Conservation (phyloP, 2,113 vertebrate genomes). For the Chunga burmeisteri region DNA sequence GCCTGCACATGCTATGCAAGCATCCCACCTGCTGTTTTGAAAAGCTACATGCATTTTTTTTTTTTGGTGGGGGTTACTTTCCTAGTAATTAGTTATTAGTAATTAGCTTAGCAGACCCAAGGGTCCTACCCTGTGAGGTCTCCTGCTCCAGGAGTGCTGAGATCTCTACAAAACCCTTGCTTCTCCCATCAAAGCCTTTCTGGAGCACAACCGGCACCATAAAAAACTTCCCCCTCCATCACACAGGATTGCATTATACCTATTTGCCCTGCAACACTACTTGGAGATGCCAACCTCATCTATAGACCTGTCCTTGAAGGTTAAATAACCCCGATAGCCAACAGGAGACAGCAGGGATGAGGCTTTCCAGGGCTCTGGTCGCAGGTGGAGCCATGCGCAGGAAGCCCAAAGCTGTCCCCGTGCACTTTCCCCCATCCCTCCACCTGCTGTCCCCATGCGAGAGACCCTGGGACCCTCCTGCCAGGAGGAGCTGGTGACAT, state of each 20-base stretch:
- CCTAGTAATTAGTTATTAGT: neutral
- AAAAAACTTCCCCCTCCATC: neutral
- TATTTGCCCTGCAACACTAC: neutral
- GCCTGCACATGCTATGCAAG: neutral
- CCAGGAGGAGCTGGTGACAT: neutral
- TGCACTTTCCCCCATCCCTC: neutral
- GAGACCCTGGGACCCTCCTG: neutral
- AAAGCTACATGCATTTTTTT: neutral
- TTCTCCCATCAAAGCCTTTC: neutral
- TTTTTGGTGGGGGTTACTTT: neutral
- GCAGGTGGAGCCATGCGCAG: accelerated
- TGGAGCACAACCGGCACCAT: neutral
- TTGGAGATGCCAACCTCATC: neutral
- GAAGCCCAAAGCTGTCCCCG: neutral
- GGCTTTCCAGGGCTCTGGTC: neutral
- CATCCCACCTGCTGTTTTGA: constrained; percentile 8
- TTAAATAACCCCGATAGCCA: neutral
- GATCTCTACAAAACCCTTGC: neutral
- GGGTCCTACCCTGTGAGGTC: neutral
- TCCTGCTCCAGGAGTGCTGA: neutral
- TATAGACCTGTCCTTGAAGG: neutral
- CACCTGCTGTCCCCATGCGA: neutral
- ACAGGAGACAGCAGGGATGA: neutral
- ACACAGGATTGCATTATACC: neutral
- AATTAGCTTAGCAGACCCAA: neutral